Conservation (phyloP, 2,113 vertebrate species). For the Pachyramphus minor region DNA sequence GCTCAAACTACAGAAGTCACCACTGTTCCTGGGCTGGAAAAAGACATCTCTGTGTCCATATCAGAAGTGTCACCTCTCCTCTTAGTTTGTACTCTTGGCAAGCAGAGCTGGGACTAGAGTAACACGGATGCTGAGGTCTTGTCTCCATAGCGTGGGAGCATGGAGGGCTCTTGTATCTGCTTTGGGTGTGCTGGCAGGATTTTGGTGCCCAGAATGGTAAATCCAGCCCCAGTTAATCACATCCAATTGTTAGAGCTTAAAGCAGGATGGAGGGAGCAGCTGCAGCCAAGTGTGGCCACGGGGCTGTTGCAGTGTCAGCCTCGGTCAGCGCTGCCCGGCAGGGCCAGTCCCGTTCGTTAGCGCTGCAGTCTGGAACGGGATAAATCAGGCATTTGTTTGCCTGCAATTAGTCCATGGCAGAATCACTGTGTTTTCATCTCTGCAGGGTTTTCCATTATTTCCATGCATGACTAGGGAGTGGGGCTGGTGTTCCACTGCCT, state of each 20-base stretch:
- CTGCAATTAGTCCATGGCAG: neutral
- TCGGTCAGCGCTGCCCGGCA: rapidly evolving
- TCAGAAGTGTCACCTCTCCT: neutral
- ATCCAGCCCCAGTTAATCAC: neutral
- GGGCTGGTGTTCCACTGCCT: neutral
- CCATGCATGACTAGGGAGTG: neutral
- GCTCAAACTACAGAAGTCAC: neutral
- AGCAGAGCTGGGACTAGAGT: neutral
- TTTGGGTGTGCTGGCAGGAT: neutral
- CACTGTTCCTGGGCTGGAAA: neutral
- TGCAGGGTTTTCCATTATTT: neutral
- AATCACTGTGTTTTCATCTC: neutral
- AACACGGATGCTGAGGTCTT: rapidly evolving
- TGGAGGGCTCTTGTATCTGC: neutral
- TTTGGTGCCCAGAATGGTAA: slow-evolving; percentile 6
- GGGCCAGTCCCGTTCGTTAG: neutral
- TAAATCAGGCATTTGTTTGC: neutral
- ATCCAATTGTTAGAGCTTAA: neutral
- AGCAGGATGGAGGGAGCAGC: neutral
- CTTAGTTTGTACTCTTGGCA: neutral
- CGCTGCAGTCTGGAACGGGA: rapidly evolving
- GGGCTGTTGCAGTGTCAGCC: neutral
- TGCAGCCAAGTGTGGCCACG: rapidly evolving
- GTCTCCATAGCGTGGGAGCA: neutral
- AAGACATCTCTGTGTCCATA: neutral